phyloP scores from a whole-genome alignment of 2,797 vertebrate genomes.

The Gouania willdenowi region DNA sequence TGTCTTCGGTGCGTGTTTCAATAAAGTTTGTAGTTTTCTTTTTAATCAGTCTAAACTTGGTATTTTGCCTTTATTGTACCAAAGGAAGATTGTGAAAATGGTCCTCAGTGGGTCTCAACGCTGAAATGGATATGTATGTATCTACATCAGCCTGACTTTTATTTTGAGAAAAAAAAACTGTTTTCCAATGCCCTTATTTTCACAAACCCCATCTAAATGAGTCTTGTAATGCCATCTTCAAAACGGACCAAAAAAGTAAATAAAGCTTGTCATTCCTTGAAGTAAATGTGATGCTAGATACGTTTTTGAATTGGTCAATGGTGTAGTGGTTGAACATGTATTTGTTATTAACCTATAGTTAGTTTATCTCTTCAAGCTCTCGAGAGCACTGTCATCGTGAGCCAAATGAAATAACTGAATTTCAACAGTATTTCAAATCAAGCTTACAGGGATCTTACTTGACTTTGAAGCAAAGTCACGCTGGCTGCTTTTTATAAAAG shows the following conservation, averaged over 20 bases:
- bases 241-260: constrained; percentile 30
- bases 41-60: constrained; percentile 75
- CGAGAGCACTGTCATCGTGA: constrained; percentile 65
- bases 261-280: constrained; percentile 67
- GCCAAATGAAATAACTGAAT: constrained; percentile 74
- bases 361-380: constrained; percentile 70
- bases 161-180: constrained; percentile 36
- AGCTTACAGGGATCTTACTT: constrained; percentile 80
- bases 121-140: constrained; percentile 64
- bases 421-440: constrained; percentile 79
- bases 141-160: constrained; percentile 39
- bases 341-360: constrained; percentile 69
- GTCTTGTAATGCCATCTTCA: constrained; percentile 63
- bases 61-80: constrained; percentile 78
- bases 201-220: constrained; percentile 62
- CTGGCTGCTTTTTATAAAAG: constrained; percentile 79
- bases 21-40: constrained; percentile 81
- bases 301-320: constrained; percentile 64
- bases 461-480: constrained; percentile 79
- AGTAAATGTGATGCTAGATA: constrained; percentile 76
- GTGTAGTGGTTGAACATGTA: constrained; percentile 68
- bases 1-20: constrained; percentile 79
- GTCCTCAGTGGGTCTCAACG: constrained; percentile 46
- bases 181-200: constrained; percentile 60
- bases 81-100: constrained; percentile 67